Conservation (phyloP, 2,888 invertebrate species). For the Trichogramma evanescens region DNA sequence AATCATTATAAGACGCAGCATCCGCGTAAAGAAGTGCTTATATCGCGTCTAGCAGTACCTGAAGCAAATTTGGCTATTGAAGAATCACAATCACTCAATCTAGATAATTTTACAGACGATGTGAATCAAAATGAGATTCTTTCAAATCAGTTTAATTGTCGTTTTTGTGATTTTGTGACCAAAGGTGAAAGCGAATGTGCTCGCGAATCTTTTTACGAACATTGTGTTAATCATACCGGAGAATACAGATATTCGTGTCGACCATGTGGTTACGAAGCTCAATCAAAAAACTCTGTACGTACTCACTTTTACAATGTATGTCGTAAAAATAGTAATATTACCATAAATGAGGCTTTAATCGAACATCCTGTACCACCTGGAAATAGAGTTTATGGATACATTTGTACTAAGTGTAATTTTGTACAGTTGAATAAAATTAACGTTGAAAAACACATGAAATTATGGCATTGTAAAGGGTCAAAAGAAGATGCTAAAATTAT, state of each 20-base stretch:
- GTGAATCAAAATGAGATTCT: constrained; percentile 13
- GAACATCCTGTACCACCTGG: constrained; percentile 34
- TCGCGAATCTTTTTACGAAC: constrained; percentile 59
- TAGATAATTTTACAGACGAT: constrained; percentile 29
- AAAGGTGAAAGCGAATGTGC: constrained; percentile 26
- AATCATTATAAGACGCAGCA: constrained; percentile 62
- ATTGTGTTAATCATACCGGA: constrained; percentile 70
- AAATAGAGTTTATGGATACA: constrained; percentile 51
- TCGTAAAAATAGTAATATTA: constrained; percentile 24
- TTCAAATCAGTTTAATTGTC: constrained; percentile 32
- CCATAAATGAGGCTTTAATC: constrained; percentile 24
- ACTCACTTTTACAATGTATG: constrained; percentile 42
- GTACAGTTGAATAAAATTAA: constrained; percentile 60
- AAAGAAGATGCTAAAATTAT: constrained; percentile 49
- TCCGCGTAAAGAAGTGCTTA: constrained; percentile 58
- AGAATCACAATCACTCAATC: constrained; percentile 50
- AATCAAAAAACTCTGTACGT: constrained; percentile 37
- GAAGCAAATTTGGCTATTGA: constrained; percentile 53
- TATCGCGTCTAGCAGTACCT: constrained; percentile 54
- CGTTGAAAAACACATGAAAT: constrained; percentile 58
- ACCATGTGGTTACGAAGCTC: constrained; percentile 50
- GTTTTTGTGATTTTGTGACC: constrained; percentile 38
- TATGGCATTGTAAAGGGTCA: constrained; percentile 48
- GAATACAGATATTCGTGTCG: constrained; percentile 66
- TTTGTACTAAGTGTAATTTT: constrained; percentile 68